phyloP scores from a whole-genome alignment of 2,113 vertebrate genomes.

The Ceyx melanurus region DNA sequence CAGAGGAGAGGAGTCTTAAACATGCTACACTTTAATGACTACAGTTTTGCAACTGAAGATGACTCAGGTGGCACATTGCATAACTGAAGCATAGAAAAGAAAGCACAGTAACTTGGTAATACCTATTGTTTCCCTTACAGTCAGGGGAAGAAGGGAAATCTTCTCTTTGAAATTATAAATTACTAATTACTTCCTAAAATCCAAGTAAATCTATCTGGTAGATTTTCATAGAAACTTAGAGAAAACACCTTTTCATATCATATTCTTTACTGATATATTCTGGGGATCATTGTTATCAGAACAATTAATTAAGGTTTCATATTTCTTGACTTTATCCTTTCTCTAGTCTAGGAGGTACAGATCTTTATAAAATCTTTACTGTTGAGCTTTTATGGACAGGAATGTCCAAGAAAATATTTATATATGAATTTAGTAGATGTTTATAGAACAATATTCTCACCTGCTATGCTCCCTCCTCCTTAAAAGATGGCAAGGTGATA shows the following conservation, averaged over 20 bases:
- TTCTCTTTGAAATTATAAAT: not conserved
- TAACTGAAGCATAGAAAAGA: not conserved
- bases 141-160: not conserved
- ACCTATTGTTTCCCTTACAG: not conserved
- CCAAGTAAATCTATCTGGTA: not conserved
- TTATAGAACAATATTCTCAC: not conserved
- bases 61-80: not conserved
- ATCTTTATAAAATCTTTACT: not conserved
- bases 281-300: not conserved
- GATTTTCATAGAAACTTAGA: not conserved
- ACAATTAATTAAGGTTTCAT: not conserved
- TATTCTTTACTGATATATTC: not conserved
- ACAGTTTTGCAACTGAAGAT: slow-evolving; percentile 31
- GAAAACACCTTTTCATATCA: not conserved
- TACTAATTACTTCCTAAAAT: not conserved
- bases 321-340: not conserved
- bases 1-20: slow-evolving; percentile 16
- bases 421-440: not conserved
- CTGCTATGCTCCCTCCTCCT: not conserved
- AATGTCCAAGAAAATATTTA: not conserved
- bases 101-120: not conserved
- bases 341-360: not conserved
- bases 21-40: slow-evolving; percentile 23
- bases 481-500: not conserved
- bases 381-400: not conserved